A percentile compares a stretch with the other conserved stretches of the same genome.
Evolutionary conservation across 2,797 vertebrate species (phyloP).

Genomic region (Chloroceryle amazona): DNA sequence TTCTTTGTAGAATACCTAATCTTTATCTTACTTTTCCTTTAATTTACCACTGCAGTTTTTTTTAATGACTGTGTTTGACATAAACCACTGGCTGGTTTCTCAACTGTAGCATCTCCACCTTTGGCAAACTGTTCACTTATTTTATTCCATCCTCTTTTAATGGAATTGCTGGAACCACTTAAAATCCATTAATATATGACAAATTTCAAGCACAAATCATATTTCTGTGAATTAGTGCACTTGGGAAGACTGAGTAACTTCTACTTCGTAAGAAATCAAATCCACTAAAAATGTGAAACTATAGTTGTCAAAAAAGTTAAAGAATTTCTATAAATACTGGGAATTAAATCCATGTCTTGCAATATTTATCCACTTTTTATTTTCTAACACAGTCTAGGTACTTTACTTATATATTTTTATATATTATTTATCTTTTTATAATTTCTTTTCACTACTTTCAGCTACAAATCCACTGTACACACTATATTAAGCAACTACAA

Average conservation of each 20-base stretch:
- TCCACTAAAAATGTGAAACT: background rate
- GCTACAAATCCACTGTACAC: background rate
- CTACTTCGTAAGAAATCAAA: background rate
- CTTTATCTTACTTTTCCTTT: constrained; percentile 42
- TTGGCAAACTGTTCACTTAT: constrained; percentile 40
- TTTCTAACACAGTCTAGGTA: background rate
- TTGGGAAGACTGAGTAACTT: background rate
- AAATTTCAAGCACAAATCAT: constrained; percentile 36
- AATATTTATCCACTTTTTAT: background rate
- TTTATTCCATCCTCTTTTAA: constrained; percentile 42
- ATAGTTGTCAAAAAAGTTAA: background rate
- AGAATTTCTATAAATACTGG: background rate
- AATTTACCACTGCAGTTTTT: constrained; percentile 37
- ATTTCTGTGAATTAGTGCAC: background rate
- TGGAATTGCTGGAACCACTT: constrained; percentile 73
- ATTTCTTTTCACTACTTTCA: background rate
- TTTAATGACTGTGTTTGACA: constrained; percentile 61
- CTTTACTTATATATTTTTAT: background rate
- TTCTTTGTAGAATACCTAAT: constrained; percentile 28
- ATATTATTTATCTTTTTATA: background rate
- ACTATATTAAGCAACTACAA: background rate
- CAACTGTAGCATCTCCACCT: constrained; percentile 54
- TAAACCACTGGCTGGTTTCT: constrained; percentile 66
- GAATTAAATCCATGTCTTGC: background rate
- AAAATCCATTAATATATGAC: constrained; percentile 52